These are phyloP conservation scores for Tauraco hartlaubi DNA, from an alignment of 2,797 vertebrate species.

Conservation along the genomic window DNA sequence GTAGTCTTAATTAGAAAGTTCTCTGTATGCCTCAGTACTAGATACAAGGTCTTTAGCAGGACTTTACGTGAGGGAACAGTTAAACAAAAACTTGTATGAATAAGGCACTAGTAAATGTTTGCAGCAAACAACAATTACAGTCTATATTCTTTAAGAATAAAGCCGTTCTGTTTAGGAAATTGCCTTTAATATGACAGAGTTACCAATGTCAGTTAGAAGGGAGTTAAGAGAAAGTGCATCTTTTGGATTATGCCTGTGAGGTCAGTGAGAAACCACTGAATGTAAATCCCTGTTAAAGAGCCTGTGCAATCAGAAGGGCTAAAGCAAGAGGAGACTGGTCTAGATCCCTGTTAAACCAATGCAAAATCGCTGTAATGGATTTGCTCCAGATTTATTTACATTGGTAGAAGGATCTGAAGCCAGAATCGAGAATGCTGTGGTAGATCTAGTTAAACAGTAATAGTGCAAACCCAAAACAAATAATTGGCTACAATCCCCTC, in stretches of 20 bases:
- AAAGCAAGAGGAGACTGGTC: neutral
- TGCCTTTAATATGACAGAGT: conserved; percentile 25
- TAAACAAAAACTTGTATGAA: conserved; percentile 46
- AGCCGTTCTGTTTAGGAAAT: conserved; percentile 36
- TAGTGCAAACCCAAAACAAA: neutral
- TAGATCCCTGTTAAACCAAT: neutral
- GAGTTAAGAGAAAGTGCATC: conserved; percentile 58
- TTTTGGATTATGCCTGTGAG: neutral
- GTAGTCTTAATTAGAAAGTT: neutral
- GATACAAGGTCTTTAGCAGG: conserved; percentile 17
- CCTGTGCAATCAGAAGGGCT: neutral
- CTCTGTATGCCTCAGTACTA: neutral
- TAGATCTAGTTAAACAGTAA: neutral
- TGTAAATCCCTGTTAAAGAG: neutral
- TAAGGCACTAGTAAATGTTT: conserved; percentile 76
- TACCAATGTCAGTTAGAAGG: conserved; percentile 29
- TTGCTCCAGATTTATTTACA: neutral
- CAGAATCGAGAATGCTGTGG: neutral
- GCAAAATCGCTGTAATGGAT: neutral
- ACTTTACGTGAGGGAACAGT: conserved; percentile 2
- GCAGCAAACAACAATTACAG: conserved; percentile 62
- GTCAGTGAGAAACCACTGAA: neutral
- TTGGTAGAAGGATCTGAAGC: neutral
- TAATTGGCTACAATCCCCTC: neutral
- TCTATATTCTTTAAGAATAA: conserved; percentile 49